Base-by-base conservation (phyloP, 2,888 invertebrate genomes). In the Dynastes grantii region DNA sequence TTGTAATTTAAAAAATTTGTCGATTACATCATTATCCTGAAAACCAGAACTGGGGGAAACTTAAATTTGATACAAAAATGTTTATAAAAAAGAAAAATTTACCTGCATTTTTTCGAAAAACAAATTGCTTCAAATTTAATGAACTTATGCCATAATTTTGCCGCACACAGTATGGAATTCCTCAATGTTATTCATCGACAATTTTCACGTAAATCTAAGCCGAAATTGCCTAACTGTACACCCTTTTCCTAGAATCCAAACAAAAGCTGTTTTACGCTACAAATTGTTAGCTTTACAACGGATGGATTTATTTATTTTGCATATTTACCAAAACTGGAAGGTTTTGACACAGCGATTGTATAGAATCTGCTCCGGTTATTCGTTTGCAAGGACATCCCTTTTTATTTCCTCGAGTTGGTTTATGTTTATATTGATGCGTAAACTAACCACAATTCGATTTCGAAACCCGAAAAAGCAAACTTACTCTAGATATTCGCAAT, bases 251-350 rank as follows among this genome's bases (percentile, higher is more conserved):
- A 61, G 61, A 61, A 61, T 22, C 22, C 13, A 61, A 6, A 61
- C 61, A 22, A 61, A 61, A 61, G 27, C 29, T 61, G 9, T 61
- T 45, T 45, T 45, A 45, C 11, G 9, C 11, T 11, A 11, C 11
- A 11, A 8, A 61, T 16, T 11, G 8, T 29, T n/a, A 29, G 6
- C 22, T 6, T 61, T 29, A 29, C 22, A 61, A 61, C 9, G 11
- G 61, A n/a, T 27, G 22, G 9, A 61, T 61, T 61, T 61, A 61
- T 61, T 61, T 61, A 11, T 45, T 45, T 45, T 45, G 61, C 61
- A 61, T 61, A 61, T 61, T 29, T 8, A 61, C 61, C 22, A 11
- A 27, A 61, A 61, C 22, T 29, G 22, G 29, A 3, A 11, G 2
- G 9, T 22, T 22, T 29, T 4, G 22, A 61, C 45, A 45, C 45